A percentile compares a stretch with the other conserved stretches of the same genome.
Evolutionary conservation across 2,113 vertebrate species (phyloP).

Genomic region (Rattus rattus): DNA sequence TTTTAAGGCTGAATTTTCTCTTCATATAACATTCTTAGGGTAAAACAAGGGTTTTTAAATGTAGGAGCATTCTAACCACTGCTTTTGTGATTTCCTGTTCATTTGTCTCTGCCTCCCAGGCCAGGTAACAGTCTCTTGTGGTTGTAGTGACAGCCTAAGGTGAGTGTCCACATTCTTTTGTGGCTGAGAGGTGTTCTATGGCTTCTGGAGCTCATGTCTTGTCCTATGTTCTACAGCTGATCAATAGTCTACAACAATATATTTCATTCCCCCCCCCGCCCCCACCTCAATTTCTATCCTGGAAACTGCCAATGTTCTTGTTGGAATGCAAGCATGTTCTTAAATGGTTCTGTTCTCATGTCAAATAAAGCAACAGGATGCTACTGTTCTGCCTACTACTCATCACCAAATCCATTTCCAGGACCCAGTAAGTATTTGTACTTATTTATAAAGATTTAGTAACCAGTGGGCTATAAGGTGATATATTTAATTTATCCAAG

Average conservation of each 20-base stretch:
- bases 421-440: conserved; percentile 66
- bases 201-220: not conserved
- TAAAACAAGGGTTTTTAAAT: not conserved
- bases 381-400: conserved; percentile 73
- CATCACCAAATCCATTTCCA: conserved; percentile 70
- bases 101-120: not conserved
- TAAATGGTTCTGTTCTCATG: conserved; percentile 29
- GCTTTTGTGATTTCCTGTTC: not conserved
- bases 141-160: not conserved
- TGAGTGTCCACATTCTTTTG: not conserved
- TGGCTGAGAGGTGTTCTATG: not conserved
- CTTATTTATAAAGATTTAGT: conserved; percentile 71
- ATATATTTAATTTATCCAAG: conserved; percentile 63
- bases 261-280: not conserved
- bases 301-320: not conserved
- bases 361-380: conserved; percentile 50
- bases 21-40: not conserved
- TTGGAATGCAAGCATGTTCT: conserved; percentile 48
- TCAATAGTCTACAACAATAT: not conserved
- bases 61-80: not conserved
- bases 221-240: not conserved
- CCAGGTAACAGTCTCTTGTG: not conserved
- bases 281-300: conserved; percentile 35
- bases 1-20: conserved; percentile 2
- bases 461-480: conserved; percentile 31